These are phyloP conservation scores for Gisinianus flammeolus DNA, from an alignment of 2,888 invertebrate species.

Conservation along the genomic window DNA sequence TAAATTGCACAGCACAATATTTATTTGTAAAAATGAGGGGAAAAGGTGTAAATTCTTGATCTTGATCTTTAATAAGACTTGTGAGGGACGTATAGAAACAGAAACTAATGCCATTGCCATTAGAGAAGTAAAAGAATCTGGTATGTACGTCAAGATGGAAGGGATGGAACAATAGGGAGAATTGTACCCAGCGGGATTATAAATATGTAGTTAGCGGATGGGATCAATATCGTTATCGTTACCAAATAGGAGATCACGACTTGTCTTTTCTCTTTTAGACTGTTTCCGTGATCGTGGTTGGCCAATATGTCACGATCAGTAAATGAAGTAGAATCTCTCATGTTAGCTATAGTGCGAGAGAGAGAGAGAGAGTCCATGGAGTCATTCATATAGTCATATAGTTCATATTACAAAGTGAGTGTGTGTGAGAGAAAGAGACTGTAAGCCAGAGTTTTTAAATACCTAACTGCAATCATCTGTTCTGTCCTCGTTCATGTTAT, in stretches of 20 bases:
- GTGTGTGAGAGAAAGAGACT: not conserved
- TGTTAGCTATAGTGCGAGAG: not conserved
- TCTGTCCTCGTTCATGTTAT: not conserved
- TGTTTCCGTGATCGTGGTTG: constrained; percentile 53
- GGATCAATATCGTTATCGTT: constrained; percentile 50
- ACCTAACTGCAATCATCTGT: not conserved
- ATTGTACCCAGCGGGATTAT: not conserved
- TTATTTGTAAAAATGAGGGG: too few species aligned
- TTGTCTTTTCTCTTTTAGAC: constrained; percentile 48
- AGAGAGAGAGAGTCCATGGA: not conserved
- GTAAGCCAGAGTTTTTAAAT: not conserved
- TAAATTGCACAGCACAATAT: too few species aligned
- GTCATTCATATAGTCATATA: not conserved
- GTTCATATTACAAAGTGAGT: not conserved
- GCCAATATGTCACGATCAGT: constrained; percentile 55
- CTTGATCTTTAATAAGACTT: not conserved
- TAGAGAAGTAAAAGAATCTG: constrained; percentile 29
- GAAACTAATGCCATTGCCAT: constrained; percentile 23
- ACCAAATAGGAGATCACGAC: constrained; percentile 52
- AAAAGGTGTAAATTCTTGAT: not conserved
- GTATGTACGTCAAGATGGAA: constrained; percentile 25
- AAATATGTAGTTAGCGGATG: constrained; percentile 44
- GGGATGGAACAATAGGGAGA: constrained; percentile 40
- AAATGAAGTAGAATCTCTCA: constrained; percentile 43
- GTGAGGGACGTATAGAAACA: not conserved